phyloP scores from a whole-genome alignment of 2,888 invertebrate genomes.

The Coleophora deauratella region DNA sequence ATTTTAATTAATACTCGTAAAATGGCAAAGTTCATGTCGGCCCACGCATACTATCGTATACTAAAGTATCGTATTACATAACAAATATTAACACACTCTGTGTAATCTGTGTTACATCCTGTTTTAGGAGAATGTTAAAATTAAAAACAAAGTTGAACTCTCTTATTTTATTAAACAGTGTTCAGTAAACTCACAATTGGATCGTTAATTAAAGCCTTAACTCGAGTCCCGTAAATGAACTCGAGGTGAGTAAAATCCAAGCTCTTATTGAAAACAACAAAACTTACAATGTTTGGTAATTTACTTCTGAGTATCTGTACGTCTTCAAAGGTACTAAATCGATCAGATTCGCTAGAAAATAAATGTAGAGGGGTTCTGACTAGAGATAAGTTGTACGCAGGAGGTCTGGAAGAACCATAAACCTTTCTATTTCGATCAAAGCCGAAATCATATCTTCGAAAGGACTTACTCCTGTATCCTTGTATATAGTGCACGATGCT shows the following conservation, averaged over 20 bases:
- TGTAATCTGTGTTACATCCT: too few relatives aligned
- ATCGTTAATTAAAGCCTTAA: slow-evolving; percentile 40
- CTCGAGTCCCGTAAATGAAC: slow-evolving; percentile 49
- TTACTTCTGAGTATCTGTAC: slow-evolving; percentile 29
- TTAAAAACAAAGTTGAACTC: background rate
- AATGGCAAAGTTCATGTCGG: too few relatives aligned
- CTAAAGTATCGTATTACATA: too few relatives aligned
- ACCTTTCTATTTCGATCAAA: slow-evolving; percentile 25
- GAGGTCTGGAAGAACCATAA: slow-evolving; percentile 38
- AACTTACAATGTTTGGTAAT: slow-evolving; percentile 35
- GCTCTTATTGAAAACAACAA: slow-evolving; percentile 35
- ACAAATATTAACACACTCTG: too few relatives aligned
- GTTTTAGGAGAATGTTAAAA: too few relatives aligned
- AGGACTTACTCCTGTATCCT: slow-evolving; percentile 39
- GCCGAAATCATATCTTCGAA: slow-evolving; percentile 51
- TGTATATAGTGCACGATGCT: slow-evolving; percentile 52
- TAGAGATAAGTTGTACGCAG: slow-evolving; percentile 39
- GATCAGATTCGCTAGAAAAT: slow-evolving; percentile 48
- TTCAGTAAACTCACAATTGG: slow-evolving; percentile 25
- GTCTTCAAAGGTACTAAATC: slow-evolving; percentile 44
- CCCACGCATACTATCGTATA: too few relatives aligned
- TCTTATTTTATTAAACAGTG: slow-evolving; percentile 3
- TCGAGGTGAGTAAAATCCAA: slow-evolving; percentile 55
- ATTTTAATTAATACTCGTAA: too few relatives aligned
- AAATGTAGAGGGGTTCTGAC: slow-evolving; percentile 42